Evolutionary conservation across 2,888 invertebrate species (phyloP), one percentile per base, ranked within the genome.

Genomic region (Drosophila gaucha): DNA sequence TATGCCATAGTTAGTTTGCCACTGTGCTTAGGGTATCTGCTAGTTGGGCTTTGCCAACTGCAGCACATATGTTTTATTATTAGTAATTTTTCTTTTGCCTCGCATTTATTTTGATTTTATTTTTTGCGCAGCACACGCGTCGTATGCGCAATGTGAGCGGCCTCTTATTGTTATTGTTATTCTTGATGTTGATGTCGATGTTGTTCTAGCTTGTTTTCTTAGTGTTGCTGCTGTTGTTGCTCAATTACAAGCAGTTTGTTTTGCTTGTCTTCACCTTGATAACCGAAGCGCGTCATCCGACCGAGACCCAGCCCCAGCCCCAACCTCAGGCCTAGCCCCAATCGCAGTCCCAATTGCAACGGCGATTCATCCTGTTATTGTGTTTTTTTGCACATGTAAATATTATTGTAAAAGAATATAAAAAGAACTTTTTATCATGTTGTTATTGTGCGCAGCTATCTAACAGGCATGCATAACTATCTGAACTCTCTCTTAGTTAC

Each of bases 181-280:
- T n/a, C 10, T 30, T 78, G 33, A 14, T 33, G 8, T 39, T 54
- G 38, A 36, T 30, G 14, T 49, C 50, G 16, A 39, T 35, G 1
- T 36, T 56, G 20, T 56, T 58, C 43, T 44, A 6, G 46, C 28
- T 38, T 36, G 10, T 36, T 47, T 44, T 24, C 63, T 51, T 3
- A 30, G 18, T 72, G 6, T 3, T 26, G 26, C 26, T 26, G 52
- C 39, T 60, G 10, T 54, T 68, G 59, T 58, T 62, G 22, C 46
- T 49, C 22, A 18, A 16, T 74, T 73, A 64, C 79, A 66, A 57
- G 57, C 66, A 67, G 67, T 78, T 59, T 67, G 63, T 67, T 67
- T 59, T 76, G 73, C 55, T 60, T 57, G 56, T 67, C 57, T 62
- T 58, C 58, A 70, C 76, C 85, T 80, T 84, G 80, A 84, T 80